These are phyloP conservation scores for Buphagus erythrorhynchus DNA, from an alignment of 2,797 vertebrate species.

Conservation along the genomic window DNA sequence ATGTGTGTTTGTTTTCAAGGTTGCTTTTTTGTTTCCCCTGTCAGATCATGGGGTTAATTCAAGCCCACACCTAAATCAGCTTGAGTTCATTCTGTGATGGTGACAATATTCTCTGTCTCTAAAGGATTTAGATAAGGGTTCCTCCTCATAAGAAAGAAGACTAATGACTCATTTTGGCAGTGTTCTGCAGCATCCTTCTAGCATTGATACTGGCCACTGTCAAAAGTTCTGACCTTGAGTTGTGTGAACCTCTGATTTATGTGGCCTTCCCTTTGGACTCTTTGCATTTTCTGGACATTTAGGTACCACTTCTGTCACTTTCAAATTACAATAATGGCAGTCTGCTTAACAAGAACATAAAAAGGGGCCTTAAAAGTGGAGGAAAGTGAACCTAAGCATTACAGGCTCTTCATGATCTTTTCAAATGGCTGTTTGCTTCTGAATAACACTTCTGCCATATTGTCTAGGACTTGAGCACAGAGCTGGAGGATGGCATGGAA, in stretches of 20 bases:
- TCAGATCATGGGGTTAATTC: background rate
- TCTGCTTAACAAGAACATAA: background rate
- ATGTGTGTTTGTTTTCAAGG: background rate
- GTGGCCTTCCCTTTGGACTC: background rate
- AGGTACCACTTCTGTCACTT: background rate
- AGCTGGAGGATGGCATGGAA: background rate
- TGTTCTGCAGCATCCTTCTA: background rate
- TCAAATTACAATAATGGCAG: background rate
- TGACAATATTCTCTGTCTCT: accelerated
- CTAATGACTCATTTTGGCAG: background rate
- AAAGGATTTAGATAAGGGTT: background rate
- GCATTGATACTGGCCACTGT: background rate
- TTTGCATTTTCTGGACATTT: background rate
- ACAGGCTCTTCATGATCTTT: too few species aligned
- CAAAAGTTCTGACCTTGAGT: background rate
- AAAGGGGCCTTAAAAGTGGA: background rate
- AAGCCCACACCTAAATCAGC: background rate
- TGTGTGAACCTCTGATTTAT: background rate
- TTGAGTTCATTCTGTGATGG: background rate
- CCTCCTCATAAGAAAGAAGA: background rate
- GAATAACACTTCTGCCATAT: background rate
- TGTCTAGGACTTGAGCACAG: background rate
- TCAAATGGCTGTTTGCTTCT: background rate
- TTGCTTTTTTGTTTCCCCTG: background rate
- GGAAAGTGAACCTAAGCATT: background rate